Conservation (phyloP, 2,797 vertebrate genomes). For the Semotilus atromaculatus region DNA sequence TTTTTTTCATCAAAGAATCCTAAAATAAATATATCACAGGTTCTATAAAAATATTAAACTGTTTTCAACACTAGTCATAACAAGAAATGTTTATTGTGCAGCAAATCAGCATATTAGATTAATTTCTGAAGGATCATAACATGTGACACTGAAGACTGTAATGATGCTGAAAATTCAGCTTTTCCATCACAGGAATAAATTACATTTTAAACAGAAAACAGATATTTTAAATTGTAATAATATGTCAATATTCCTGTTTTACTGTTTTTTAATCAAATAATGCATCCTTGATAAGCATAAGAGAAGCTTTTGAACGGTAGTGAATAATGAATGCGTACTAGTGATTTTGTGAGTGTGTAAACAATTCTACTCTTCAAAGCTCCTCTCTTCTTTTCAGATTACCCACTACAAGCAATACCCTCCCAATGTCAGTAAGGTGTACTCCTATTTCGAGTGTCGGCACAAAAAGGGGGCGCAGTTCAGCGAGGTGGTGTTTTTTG, state of each 20-base stretch:
- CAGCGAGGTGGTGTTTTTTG: constrained; percentile 80
- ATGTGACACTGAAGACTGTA: background rate
- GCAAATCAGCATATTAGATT: background rate
- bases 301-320: background rate
- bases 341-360: background rate
- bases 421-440: constrained; percentile 77
- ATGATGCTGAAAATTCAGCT: background rate
- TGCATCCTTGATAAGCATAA: background rate
- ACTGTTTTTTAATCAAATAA: background rate
- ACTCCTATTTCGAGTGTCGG: constrained; percentile 83
- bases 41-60: background rate
- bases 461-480: constrained; percentile 74
- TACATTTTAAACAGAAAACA: too few species aligned
- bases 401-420: constrained; percentile 84
- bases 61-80: background rate
- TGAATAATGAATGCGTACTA: background rate
- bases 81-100: background rate
- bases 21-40: background rate
- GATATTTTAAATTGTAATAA: too few species aligned
- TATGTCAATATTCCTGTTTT: too few species aligned
- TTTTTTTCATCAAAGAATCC: background rate
- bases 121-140: background rate
- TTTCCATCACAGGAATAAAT: background rate
- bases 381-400: constrained; percentile 67
- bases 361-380: background rate